phyloP scores from a whole-genome alignment of 2,797 vertebrate species.

The Danio aesculapii region DNA sequence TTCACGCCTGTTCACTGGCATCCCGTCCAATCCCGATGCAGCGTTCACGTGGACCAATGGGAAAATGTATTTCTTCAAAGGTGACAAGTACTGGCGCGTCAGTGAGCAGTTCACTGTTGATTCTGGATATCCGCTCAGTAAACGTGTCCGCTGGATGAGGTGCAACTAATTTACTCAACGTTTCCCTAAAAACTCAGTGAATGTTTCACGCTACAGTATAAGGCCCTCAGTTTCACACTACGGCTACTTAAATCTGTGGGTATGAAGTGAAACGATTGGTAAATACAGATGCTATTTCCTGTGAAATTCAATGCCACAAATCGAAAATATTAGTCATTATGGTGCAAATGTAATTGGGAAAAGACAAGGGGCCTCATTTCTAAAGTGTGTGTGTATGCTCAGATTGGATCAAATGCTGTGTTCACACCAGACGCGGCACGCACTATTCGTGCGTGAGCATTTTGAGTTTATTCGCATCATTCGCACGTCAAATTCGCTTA shows the following conservation, averaged over 20 bases:
- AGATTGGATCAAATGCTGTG: too few species aligned
- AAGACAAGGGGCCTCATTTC: background rate
- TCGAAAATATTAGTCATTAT: background rate
- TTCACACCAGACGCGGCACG: too few species aligned
- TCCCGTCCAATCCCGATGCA: slow-evolving; percentile 79
- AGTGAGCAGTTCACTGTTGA: slow-evolving; percentile 80
- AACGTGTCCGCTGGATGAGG: slow-evolving; percentile 83
- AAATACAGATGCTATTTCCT: background rate
- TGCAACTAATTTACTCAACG: slow-evolving; percentile 68
- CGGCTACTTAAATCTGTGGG: background rate
- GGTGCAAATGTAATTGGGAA: background rate
- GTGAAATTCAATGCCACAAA: background rate
- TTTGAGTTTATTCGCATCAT: too few species aligned
- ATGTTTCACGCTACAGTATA: background rate
- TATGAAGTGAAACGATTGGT: background rate
- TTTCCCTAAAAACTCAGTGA: background rate
- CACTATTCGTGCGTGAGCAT: too few species aligned
- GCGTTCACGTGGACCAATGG: slow-evolving; percentile 87
- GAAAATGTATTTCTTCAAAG: slow-evolving; percentile 88
- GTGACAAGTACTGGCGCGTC: slow-evolving; percentile 85
- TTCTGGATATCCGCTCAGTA: slow-evolving; percentile 84
- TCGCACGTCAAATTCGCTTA: too few species aligned
- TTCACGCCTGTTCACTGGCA: slow-evolving; percentile 79
- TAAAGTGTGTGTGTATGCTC: too few species aligned
- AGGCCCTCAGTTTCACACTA: background rate